These are phyloP conservation scores for Stegodyphus dumicola DNA, from an alignment of 1,140 invertebrate genomes.

Conservation along the genomic window DNA sequence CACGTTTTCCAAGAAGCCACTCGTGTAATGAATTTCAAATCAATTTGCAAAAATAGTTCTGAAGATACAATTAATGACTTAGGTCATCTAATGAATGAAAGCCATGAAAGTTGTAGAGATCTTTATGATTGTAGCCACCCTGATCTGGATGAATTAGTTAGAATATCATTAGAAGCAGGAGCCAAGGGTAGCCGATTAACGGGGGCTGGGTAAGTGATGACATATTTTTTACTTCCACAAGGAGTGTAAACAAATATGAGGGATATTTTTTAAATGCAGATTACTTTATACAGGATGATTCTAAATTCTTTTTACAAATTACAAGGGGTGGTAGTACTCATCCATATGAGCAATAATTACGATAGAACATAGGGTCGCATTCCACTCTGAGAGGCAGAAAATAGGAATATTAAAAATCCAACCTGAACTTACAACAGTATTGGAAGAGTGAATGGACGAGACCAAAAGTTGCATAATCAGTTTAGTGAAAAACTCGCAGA, in stretches of 20 bases:
- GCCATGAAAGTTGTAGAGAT: slow-evolving; percentile 85
- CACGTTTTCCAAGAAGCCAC: slow-evolving; percentile 86
- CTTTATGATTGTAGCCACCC: slow-evolving; percentile 95
- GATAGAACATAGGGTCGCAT: neutral
- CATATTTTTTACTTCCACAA: neutral
- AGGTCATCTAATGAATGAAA: slow-evolving; percentile 87
- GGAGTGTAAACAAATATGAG: too few species aligned
- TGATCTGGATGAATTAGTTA: slow-evolving; percentile 85
- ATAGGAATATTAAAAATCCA: too few species aligned
- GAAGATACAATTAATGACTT: slow-evolving; percentile 71
- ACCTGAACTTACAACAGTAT: too few species aligned
- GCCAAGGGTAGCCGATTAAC: slow-evolving; percentile 89
- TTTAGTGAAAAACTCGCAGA: too few species aligned
- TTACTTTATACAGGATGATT: too few species aligned
- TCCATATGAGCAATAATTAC: neutral
- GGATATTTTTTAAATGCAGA: neutral
- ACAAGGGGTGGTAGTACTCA: too few species aligned
- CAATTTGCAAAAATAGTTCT: slow-evolving; percentile 72
- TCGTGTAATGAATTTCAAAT: slow-evolving; percentile 81
- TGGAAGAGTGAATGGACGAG: too few species aligned
- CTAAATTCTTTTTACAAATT: neutral
- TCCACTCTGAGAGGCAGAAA: neutral
- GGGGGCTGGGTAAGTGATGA: slow-evolving; percentile 78
- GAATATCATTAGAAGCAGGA: slow-evolving; percentile 78
- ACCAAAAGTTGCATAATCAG: too few species aligned